phyloP scores from a whole-genome alignment of 2,888 invertebrate species.

The Euphydryas editha region DNA sequence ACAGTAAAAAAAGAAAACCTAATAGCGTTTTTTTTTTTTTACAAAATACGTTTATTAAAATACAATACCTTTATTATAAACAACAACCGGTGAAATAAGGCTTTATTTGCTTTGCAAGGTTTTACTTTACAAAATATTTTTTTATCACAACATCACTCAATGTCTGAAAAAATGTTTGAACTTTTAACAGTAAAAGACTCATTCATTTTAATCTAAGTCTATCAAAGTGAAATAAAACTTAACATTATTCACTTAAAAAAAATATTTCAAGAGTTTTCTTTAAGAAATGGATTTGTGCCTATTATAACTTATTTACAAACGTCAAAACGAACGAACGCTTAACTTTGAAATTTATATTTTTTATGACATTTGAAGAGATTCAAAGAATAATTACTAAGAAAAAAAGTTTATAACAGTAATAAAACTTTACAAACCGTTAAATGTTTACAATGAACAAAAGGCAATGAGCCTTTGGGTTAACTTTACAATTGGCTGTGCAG shows the following conservation, averaged over 20 bases:
- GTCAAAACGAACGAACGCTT: slow-evolving; percentile 8
- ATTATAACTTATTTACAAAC: slow-evolving; percentile 17
- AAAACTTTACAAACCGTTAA: not conserved
- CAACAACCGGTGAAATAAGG: not conserved
- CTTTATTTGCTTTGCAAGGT: not conserved
- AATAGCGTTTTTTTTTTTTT: slow-evolving; percentile 38
- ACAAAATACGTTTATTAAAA: slow-evolving; percentile 22
- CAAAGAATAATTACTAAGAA: slow-evolving; percentile 13
- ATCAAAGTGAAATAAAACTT: slow-evolving; percentile 16
- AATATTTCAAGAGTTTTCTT: slow-evolving; percentile 11
- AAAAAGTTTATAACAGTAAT: slow-evolving; percentile 1
- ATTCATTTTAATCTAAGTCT: slow-evolving; percentile 10
- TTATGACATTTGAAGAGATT: slow-evolving; percentile 4
- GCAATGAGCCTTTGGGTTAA: not conserved
- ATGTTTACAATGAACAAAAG: not conserved
- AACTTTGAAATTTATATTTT: slow-evolving; percentile 10
- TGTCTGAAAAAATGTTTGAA: slow-evolving; percentile 6
- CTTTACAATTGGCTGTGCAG: slow-evolving; percentile 15
- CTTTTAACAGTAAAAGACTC: slow-evolving; percentile 12
- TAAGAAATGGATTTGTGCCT: slow-evolving; percentile 19
- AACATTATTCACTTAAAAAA: slow-evolving; percentile 8
- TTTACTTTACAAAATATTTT: slow-evolving; percentile 13
- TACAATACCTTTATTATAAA: slow-evolving; percentile 9
- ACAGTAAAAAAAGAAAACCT: no score
- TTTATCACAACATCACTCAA: slow-evolving; percentile 1